These are phyloP conservation scores for Puntigrus tetrazona DNA, from an alignment of 2,113 vertebrate genomes.

Conservation along the genomic window DNA sequence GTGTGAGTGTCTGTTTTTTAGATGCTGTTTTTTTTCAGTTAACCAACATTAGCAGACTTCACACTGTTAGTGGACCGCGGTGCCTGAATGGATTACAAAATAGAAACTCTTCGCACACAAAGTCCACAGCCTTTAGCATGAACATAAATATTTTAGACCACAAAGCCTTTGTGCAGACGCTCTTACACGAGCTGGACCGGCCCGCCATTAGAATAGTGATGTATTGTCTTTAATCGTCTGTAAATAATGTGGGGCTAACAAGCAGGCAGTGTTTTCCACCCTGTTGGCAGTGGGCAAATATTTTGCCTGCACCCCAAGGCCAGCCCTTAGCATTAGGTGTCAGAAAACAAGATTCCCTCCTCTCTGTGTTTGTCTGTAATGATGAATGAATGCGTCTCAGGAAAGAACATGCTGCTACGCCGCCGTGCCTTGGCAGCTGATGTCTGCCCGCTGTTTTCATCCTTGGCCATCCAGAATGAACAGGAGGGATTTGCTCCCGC, in stretches of 20 bases:
- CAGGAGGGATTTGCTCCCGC: slow-evolving; percentile 15
- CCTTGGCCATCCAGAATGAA: neutral
- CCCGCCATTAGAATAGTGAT: neutral
- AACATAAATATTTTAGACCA: slow-evolving; percentile 25
- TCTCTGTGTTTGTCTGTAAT: slow-evolving; percentile 14
- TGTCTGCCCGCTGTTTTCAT: neutral
- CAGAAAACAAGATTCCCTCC: neutral
- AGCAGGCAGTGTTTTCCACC: slow-evolving; percentile 32
- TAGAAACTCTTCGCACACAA: neutral
- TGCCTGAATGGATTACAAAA: neutral
- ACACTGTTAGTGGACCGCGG: neutral
- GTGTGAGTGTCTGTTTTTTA: neutral
- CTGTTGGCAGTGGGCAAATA: slow-evolving; percentile 32
- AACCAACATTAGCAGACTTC: neutral
- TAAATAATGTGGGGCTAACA: slow-evolving; percentile 19
- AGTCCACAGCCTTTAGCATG: neutral
- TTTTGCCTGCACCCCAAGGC: slow-evolving; percentile 5
- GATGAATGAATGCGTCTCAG: neutral
- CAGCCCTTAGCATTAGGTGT: slow-evolving; percentile 15
- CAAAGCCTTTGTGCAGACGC: neutral
- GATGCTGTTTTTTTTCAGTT: neutral
- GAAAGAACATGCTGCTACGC: slow-evolving; percentile 3
- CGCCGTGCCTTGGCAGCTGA: neutral
- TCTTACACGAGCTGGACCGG: neutral
- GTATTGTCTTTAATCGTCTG: slow-evolving; percentile 31